Percentiles rank a stretch among this genome's conserved stretches.
Conservation (phyloP, 2,797 vertebrate genomes). For the Australoheros facetus region DNA sequence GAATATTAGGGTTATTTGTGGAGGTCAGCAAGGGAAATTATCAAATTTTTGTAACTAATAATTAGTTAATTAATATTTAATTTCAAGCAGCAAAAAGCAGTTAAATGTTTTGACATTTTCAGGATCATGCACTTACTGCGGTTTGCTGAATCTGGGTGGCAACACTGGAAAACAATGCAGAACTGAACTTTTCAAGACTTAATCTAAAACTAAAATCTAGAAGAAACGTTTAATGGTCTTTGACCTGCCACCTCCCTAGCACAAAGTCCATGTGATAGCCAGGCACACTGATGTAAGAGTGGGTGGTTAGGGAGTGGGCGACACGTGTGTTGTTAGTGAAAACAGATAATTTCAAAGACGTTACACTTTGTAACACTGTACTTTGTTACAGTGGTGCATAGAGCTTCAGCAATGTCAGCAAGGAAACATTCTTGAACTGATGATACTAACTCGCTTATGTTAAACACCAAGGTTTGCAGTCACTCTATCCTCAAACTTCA, state of each 20-base stretch:
- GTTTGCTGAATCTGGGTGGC: background rate
- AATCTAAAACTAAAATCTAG: background rate
- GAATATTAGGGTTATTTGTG: background rate
- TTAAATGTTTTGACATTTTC: fast-evolving
- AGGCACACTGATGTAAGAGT: background rate
- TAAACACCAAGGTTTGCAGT: too few species aligned
- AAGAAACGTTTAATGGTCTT: background rate
- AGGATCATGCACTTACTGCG: background rate
- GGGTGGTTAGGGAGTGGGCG: background rate
- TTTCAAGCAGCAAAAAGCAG: background rate
- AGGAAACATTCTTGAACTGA: too few species aligned
- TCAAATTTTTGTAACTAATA: background rate
- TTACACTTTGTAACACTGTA: too few species aligned
- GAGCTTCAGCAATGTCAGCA: fast-evolving
- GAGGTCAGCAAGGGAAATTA: background rate
- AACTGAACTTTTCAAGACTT: background rate
- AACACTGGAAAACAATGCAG: background rate
- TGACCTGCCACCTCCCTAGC: background rate
- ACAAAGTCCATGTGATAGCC: background rate
- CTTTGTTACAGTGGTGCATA: background rate
- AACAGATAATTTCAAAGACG: too few species aligned
- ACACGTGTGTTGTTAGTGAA: background rate
- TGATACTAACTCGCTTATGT: too few species aligned
- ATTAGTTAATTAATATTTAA: background rate
- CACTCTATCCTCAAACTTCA: too few species aligned